Base-by-base conservation (phyloP, 2,113 vertebrate genomes). In the Microtus montanus region DNA sequence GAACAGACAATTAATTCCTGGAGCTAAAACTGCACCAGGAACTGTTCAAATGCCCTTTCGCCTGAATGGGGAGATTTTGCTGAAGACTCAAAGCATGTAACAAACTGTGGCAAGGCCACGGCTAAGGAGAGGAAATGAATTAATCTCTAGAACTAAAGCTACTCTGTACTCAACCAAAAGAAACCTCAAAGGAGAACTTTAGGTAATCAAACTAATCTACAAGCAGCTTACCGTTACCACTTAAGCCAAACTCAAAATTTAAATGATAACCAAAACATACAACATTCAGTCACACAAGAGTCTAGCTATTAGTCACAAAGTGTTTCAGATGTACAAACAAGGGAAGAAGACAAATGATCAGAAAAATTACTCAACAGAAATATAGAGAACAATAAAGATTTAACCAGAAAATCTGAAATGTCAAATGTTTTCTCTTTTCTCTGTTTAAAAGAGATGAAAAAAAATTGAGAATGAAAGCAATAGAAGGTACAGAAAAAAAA, bases 171-270 rank as follows among this genome's bases (percentile, higher is more conserved):
- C 11, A 66, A 12, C n/a, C 17, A 78, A 87, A 30, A 49, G 49
- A 73, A 89, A 93, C 89, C 74, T 89, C 86, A 93, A 75, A 85
- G 63, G 3, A 41, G 79, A 11, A 19, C 52, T 54, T 61, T 10
- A 89, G 41, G 66, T 38, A 1, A 88, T 89, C 44, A 92, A 82
- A 92, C 28, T 33, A 78, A 92, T 52, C 28, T 7, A 14, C 47
- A 90, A 80, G 52, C 54, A 54, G 71, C 28, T 84, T 92, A 77
- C 22, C 22, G 41, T 8, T 87, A n/a, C 52, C 52, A 54, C 75
- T 93, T 44, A 85, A n/a, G 91, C 61, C 87, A 96, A 92, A 87
- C 49, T 77, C 24, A 80, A 96, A 92, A 87, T 38, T 77, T 22
- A 80, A 89, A 91, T 58, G 52, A 74, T 52, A 33, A 66, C n/a